Conservation (phyloP, 2,888 invertebrate genomes). For the Meganola albula region DNA sequence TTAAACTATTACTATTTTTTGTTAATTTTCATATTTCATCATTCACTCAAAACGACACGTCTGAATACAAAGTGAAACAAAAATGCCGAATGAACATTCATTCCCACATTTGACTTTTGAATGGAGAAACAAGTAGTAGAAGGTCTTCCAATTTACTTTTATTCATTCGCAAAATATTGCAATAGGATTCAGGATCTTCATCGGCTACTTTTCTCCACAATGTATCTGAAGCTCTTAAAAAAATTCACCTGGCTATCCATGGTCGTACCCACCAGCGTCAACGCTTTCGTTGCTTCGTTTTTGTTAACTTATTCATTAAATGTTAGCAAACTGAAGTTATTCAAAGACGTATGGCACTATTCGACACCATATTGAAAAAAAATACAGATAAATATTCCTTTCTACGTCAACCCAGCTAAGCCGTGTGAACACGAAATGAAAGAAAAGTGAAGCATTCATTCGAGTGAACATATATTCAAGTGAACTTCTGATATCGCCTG, state of each 20-base stretch:
- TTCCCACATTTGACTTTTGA: no score
- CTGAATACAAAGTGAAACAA: no score
- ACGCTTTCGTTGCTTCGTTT: conserved; percentile 19
- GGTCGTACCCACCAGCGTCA: conserved; percentile 19
- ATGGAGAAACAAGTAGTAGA: conserved; percentile 13
- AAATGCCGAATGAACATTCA: no score
- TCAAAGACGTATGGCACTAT: conserved; percentile 14
- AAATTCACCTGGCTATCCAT: conserved; percentile 19
- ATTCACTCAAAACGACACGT: no score
- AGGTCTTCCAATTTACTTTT: conserved; percentile 18
- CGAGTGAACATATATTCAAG: no score
- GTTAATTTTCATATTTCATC: no score
- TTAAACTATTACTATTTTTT: no score
- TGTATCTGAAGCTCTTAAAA: conserved; percentile 19
- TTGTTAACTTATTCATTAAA: no score
- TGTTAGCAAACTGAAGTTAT: conserved; percentile 15
- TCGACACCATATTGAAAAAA: conserved; percentile 11
- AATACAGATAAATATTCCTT: conserved; percentile 7
- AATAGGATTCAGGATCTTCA: conserved; percentile 20
- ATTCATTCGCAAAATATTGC: conserved; percentile 13
- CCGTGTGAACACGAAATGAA: no score
- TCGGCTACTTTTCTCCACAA: conserved; percentile 11
- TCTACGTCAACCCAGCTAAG: no score
- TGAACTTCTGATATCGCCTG: conserved; percentile 11
- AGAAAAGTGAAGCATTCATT: no score